Conservation (phyloP, 2,113 vertebrate species). For the Pycnonotus jocosus region DNA sequence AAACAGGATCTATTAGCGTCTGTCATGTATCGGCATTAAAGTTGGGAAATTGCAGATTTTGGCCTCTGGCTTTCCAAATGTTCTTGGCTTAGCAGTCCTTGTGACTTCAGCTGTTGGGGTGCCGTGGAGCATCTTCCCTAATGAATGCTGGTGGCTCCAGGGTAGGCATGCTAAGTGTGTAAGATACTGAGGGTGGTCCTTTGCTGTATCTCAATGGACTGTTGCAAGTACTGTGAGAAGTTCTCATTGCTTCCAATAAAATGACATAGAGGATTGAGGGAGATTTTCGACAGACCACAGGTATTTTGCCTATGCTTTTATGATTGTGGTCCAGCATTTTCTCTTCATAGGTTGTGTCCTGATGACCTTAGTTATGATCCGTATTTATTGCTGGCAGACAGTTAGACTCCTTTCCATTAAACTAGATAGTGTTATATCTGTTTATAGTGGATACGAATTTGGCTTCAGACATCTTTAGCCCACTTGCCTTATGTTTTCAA, state of each 20-base stretch:
- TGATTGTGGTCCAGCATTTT: background rate
- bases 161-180: background rate
- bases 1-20: background rate
- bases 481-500: background rate
- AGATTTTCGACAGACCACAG: background rate
- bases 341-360: background rate
- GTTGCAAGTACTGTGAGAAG: background rate
- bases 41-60: background rate
- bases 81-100: background rate
- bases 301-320: background rate
- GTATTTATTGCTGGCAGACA: background rate
- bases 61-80: background rate
- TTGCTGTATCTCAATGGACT: background rate
- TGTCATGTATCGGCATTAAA: accelerated
- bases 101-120: background rate
- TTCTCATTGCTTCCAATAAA: background rate
- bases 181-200: background rate
- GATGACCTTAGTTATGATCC: background rate
- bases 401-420: background rate
- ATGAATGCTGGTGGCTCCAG: background rate
- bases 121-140: background rate
- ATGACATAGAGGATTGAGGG: background rate
- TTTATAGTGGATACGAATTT: background rate
- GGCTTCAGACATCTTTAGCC: background rate
- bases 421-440: background rate